A percentile compares a stretch with the other conserved stretches of the same genome.
Conservation (phyloP, 2,888 invertebrate genomes). For the Andrena trimmerana region DNA sequence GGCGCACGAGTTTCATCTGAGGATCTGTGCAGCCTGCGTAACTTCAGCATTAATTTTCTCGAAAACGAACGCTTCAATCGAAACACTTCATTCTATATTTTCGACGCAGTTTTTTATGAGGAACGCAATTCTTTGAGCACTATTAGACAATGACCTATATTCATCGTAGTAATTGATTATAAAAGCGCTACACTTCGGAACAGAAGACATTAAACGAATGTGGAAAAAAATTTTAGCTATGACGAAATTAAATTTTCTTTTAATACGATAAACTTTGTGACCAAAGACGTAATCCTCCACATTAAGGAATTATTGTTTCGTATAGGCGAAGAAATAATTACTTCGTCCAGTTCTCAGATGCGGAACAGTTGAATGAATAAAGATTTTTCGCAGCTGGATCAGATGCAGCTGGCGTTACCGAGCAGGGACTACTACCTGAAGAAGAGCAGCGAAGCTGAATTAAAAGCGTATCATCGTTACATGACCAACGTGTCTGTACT, state of each 20-base stretch:
- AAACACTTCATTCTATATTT: neutral
- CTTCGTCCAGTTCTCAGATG: neutral
- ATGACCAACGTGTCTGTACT: slow-evolving; percentile 93
- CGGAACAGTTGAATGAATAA: neutral
- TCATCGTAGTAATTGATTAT: no score
- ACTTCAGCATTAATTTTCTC: no score
- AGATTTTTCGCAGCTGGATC: slow-evolving; percentile 88
- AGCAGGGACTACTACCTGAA: slow-evolving; percentile 94
- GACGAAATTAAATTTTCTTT: neutral
- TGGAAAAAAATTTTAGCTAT: neutral
- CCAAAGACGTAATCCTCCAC: neutral
- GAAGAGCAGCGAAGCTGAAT: slow-evolving; percentile 90
- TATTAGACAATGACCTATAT: no score
- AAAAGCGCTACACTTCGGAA: no score
- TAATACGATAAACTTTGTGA: neutral
- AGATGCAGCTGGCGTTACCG: slow-evolving; percentile 92
- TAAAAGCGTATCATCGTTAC: slow-evolving; percentile 92
- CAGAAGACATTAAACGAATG: neutral
- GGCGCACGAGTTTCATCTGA: no score
- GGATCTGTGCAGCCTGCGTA: no score
- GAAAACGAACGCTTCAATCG: no score
- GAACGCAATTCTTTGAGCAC: no score
- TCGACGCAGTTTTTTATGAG: neutral
- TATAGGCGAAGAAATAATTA: neutral
- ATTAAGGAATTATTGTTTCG: neutral